These are phyloP conservation scores for Vulpes ferrilata DNA, from an alignment of 2,113 vertebrate genomes.

Conservation along the genomic window DNA sequence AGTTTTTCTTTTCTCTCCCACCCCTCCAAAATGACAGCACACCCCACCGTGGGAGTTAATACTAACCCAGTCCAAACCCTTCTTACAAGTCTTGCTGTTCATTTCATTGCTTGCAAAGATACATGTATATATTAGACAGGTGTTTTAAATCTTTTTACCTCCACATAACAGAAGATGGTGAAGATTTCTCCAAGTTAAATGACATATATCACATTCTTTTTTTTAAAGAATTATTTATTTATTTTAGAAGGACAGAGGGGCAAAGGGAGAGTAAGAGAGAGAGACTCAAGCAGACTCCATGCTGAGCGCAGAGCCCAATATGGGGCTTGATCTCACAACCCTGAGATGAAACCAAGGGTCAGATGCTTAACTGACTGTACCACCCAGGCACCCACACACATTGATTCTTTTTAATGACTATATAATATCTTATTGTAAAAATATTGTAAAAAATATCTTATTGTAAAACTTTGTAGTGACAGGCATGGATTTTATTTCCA, in stretches of 20 bases:
- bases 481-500: background rate
- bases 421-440: background rate
- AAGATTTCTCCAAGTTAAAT: background rate
- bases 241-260: background rate
- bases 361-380: background rate
- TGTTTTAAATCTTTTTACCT: background rate
- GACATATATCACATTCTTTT: background rate
- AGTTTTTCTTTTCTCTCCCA: background rate
- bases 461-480: background rate
- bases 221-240: background rate
- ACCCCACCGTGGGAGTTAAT: too few relatives aligned
- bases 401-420: background rate
- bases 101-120: background rate
- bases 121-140: background rate
- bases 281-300: background rate
- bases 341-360: background rate
- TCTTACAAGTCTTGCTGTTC: background rate
- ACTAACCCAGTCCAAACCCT: background rate
- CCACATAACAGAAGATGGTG: background rate
- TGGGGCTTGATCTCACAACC: background rate
- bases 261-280: background rate
- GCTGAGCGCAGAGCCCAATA: background rate
- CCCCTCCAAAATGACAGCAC: background rate
- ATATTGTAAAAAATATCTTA: background rate
- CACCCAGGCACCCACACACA: background rate